Conservation (phyloP, 2,888 invertebrate species). For the Melieria omissa region DNA sequence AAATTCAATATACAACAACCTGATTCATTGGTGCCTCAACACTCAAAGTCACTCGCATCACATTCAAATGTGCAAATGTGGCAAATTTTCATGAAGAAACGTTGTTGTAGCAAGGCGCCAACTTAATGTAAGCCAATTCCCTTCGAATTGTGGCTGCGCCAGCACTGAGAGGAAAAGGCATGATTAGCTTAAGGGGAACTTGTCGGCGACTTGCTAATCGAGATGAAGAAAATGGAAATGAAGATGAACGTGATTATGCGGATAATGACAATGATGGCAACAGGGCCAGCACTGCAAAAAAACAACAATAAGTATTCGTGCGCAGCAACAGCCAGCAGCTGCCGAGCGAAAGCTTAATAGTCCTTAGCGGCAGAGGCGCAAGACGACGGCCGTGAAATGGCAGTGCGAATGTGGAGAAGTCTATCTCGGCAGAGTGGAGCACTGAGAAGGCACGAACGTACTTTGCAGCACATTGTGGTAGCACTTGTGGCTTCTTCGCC, state of each 20-base stretch:
- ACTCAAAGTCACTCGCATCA: too few species aligned
- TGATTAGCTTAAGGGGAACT: constrained; percentile 1
- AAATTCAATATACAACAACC: too few species aligned
- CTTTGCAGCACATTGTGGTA: constrained; percentile 21
- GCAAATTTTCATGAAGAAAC: background rate
- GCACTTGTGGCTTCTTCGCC: constrained; percentile 22
- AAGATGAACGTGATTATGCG: constrained; percentile 28
- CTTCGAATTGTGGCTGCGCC: background rate
- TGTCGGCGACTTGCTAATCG: constrained; percentile 28
- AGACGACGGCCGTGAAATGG: too few species aligned
- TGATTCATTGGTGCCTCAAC: too few species aligned
- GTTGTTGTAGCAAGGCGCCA: background rate
- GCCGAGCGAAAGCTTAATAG: background rate
- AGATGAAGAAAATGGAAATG: constrained; percentile 30
- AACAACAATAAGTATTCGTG: background rate
- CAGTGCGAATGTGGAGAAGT: too few species aligned
- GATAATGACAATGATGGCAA: constrained; percentile 27
- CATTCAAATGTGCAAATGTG: too few species aligned
- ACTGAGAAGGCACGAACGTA: background rate
- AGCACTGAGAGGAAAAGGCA: too few species aligned
- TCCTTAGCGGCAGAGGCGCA: background rate
- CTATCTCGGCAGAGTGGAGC: too few species aligned
- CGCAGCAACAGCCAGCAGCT: background rate
- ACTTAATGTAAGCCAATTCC: background rate
- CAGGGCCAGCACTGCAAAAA: constrained; percentile 3